Evolutionary conservation across 92 coral and sea anemone species (phyloP).

Genomic region (Phymanthus crucifer): DNA sequence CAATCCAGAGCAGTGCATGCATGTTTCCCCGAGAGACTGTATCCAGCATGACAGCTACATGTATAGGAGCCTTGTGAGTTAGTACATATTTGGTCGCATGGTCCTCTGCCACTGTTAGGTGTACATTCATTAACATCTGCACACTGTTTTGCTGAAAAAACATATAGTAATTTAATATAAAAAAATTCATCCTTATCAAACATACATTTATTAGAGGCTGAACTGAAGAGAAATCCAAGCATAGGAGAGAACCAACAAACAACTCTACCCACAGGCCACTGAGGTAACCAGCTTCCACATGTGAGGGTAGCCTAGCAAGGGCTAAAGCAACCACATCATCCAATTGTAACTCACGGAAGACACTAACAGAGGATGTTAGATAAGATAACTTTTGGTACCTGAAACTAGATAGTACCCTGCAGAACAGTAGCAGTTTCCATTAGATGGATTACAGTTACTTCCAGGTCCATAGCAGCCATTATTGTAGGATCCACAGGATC

Average conservation of each 20-base stretch:
- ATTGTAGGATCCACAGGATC: constrained; percentile 56
- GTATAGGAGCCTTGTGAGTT: constrained; percentile 72
- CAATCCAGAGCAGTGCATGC: constrained; percentile 69
- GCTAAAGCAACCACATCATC: no score
- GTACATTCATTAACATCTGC: constrained; percentile 75
- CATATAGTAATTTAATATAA: neutral
- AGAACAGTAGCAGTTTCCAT: constrained; percentile 69
- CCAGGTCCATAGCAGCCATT: constrained; percentile 66
- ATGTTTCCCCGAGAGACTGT: constrained; percentile 31
- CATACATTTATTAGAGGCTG: no score
- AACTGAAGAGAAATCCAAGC: no score
- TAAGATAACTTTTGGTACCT: neutral
- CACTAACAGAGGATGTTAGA: neutral
- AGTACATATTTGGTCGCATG: constrained; percentile 73
- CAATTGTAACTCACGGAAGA: no score
- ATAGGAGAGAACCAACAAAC: no score
- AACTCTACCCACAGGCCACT: no score
- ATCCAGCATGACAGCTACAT: constrained; percentile 72
- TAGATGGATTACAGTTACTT: constrained; percentile 33
- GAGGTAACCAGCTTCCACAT: no score
- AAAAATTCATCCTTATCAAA: no score
- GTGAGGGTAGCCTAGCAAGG: no score
- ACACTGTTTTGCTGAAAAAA: constrained; percentile 57
- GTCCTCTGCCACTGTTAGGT: constrained; percentile 58
- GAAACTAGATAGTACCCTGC: neutral